These are phyloP conservation scores for Pseudomyrmex dendroicus DNA, from an alignment of 1,140 invertebrate genomes.

Conservation along the genomic window DNA sequence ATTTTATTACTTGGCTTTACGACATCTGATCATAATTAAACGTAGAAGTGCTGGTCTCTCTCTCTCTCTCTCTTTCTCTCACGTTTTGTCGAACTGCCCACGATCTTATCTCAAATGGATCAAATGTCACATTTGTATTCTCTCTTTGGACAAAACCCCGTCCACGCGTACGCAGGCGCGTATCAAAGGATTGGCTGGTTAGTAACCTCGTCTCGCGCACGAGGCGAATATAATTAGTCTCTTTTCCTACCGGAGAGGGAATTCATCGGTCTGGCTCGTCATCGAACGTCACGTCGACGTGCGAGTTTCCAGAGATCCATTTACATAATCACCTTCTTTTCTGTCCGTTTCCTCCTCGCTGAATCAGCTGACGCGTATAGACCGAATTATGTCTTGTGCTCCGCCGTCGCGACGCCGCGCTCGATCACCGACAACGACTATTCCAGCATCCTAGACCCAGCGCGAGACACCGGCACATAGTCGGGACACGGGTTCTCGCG, in stretches of 20 bases:
- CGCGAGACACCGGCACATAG: slow-evolving; percentile 55
- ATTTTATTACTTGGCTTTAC: no score
- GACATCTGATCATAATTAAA: not conserved
- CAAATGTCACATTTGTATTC: slow-evolving; percentile 13
- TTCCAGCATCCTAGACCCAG: slow-evolving; percentile 20
- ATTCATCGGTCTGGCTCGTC: not conserved
- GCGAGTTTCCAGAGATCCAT: slow-evolving; percentile 7
- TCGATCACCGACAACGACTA: slow-evolving; percentile 26
- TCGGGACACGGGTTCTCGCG: not conserved
- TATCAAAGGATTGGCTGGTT: slow-evolving; percentile 58
- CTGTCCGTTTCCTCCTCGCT: slow-evolving; percentile 28
- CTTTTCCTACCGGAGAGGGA: slow-evolving; percentile 29
- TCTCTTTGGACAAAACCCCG: not conserved
- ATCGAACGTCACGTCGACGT: not conserved
- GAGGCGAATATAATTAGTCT: slow-evolving; percentile 68
- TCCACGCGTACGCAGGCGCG: slow-evolving; percentile 22
- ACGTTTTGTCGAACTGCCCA: not conserved
- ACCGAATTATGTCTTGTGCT: slow-evolving; percentile 62
- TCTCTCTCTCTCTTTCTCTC: not conserved
- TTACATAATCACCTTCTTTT: slow-evolving; percentile 69
- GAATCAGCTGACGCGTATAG: slow-evolving; percentile 61
- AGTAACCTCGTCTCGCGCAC: slow-evolving; percentile 63
- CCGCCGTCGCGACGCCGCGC: slow-evolving; percentile 49
- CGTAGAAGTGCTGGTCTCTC: not conserved
- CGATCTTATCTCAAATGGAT: not conserved